A percentile compares a stretch with the other conserved stretches of the same genome.
These are phyloP conservation scores for Drosophila mettleri DNA, from an alignment of 2,888 invertebrate genomes.

Conservation along the genomic window DNA sequence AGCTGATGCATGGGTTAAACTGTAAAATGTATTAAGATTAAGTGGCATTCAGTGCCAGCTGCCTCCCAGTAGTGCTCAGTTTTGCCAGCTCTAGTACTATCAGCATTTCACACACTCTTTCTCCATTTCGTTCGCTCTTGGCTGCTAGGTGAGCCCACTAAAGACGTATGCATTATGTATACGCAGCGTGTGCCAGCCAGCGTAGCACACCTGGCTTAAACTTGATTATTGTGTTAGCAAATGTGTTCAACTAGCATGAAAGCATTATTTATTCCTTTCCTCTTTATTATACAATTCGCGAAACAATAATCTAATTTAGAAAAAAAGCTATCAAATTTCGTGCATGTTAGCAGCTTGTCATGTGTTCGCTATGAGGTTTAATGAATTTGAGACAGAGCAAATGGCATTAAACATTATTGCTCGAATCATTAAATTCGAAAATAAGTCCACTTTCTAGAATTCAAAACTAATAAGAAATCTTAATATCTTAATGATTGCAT, in stretches of 20 bases:
- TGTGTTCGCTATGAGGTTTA: background rate
- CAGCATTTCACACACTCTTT: slow-evolving; percentile 20
- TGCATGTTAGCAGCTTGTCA: background rate
- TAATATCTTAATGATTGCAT: too few species aligned
- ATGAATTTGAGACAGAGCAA: too few species aligned
- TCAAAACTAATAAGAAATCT: too few species aligned
- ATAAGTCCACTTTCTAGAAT: too few species aligned
- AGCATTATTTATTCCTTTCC: too few species aligned
- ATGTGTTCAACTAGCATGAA: slow-evolving; percentile 38
- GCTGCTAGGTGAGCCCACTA: background rate
- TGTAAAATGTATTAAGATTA: slow-evolving; percentile 77
- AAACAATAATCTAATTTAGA: too few species aligned
- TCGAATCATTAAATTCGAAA: too few species aligned
- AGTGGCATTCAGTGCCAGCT: slow-evolving; percentile 65
- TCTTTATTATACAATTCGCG: too few species aligned
- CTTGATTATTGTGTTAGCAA: slow-evolving; percentile 46
- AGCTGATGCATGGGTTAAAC: slow-evolving; percentile 79
- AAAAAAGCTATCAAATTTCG: background rate
- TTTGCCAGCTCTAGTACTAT: slow-evolving; percentile 19
- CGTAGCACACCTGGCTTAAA: slow-evolving; percentile 22
- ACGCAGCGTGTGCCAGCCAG: slow-evolving; percentile 31
- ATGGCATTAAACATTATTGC: too few species aligned
- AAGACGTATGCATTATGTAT: slow-evolving; percentile 50
- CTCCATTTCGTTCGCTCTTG: background rate
- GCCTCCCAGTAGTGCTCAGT: slow-evolving; percentile 21